These are phyloP conservation scores for Ia io DNA, from an alignment of 2,113 vertebrate species.

Conservation along the genomic window DNA sequence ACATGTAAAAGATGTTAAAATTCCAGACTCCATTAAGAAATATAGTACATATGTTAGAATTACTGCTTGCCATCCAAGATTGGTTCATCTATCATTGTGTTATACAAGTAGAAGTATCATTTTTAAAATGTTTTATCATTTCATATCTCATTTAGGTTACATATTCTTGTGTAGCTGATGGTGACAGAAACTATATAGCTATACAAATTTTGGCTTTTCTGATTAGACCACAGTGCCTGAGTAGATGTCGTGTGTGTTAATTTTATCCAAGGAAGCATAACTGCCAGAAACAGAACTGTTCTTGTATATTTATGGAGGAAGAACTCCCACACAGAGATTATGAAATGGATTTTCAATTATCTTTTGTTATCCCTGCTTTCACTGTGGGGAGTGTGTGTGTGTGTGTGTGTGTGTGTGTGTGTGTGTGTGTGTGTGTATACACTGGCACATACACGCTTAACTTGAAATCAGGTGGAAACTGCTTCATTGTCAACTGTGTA, in stretches of 20 bases:
- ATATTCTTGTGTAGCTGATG: neutral
- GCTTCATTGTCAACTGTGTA: neutral
- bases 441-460: neutral
- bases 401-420: too few species aligned
- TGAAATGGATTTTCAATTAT: constrained; percentile 39
- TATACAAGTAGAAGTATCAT: neutral
- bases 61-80: neutral
- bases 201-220: neutral
- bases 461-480: neutral
- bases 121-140: neutral
- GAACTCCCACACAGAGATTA: constrained; percentile 39
- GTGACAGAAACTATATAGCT: neutral
- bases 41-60: neutral
- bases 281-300: constrained; percentile 42
- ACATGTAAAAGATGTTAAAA: neutral
- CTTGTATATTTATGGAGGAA: constrained; percentile 40
- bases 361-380: neutral
- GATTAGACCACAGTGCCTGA: neutral
- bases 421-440: neutral
- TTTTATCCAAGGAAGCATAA: constrained; percentile 16
- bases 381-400: neutral
- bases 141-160: neutral
- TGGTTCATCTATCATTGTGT: neutral
- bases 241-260: neutral
- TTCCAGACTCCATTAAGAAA: neutral